Conservation (phyloP, 2,888 invertebrate genomes). For the Nysson spinosus region DNA sequence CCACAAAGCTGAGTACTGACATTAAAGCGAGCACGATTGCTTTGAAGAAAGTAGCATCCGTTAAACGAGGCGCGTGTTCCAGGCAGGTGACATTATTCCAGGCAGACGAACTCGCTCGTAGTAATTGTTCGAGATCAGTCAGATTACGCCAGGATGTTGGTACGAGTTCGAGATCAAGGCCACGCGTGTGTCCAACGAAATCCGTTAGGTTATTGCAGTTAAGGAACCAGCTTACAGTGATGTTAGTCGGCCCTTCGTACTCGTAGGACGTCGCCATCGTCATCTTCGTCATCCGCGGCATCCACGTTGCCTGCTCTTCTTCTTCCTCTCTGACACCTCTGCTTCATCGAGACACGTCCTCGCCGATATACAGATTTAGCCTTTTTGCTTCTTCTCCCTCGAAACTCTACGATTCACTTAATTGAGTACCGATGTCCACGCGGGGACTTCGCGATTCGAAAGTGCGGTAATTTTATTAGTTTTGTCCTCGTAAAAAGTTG, state of each 20-base stretch:
- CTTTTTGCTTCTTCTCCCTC: background rate
- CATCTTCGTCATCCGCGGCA: background rate
- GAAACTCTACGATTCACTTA: too few relatives aligned
- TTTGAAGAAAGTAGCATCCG: slow-evolving; percentile 82
- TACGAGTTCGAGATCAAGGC: slow-evolving; percentile 13
- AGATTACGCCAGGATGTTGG: slow-evolving; percentile 16
- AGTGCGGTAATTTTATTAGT: too few relatives aligned
- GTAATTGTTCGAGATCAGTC: slow-evolving; percentile 17
- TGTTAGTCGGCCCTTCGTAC: background rate
- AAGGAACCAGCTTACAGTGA: background rate
- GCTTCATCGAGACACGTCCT: background rate
- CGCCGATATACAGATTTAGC: background rate
- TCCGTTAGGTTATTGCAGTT: slow-evolving; percentile 54
- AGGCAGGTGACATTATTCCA: slow-evolving; percentile 73
- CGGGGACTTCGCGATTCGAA: too few relatives aligned
- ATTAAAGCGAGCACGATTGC: slow-evolving; percentile 84
- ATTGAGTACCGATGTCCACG: too few relatives aligned
- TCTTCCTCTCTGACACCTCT: background rate
- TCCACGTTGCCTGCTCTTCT: background rate
- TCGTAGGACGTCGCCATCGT: slow-evolving; percentile 3
- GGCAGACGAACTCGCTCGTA: background rate
- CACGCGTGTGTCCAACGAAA: slow-evolving; percentile 14
- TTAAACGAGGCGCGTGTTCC: slow-evolving; percentile 85
- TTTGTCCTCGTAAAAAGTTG: too few relatives aligned
- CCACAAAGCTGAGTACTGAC: slow-evolving; percentile 85